Conservation (phyloP, 2,888 invertebrate genomes). For the Scaptomyza caliginosa region DNA sequence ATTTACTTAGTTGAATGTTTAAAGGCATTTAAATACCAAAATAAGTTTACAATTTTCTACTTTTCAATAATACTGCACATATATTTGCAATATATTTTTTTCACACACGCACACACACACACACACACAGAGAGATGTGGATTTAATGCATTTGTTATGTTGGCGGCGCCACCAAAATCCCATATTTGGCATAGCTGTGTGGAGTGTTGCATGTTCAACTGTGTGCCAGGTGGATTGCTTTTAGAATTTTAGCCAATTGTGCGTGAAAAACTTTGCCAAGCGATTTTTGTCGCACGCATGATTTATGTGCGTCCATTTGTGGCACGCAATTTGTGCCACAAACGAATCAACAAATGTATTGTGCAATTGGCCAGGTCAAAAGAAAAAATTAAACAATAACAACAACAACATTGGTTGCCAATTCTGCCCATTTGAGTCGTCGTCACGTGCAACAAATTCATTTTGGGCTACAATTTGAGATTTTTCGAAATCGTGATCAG, state of each 20-base stretch:
- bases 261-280: conserved; percentile 62
- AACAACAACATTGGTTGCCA: conserved; percentile 11
- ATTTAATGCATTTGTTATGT: conserved; percentile 29
- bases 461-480: conserved; percentile 29
- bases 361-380: conserved; percentile 43
- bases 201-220: conserved; percentile 23
- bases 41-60: neutral
- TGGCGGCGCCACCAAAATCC: neutral
- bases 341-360: conserved; percentile 59
- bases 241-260: conserved; percentile 57
- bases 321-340: conserved; percentile 56
- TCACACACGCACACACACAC: neutral
- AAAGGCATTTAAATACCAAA: neutral
- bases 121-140: neutral
- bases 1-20: neutral
- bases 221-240: conserved; percentile 14
- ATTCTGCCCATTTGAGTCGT: conserved; percentile 46
- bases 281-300: conserved; percentile 59
- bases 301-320: conserved; percentile 67
- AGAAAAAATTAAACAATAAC: neutral
- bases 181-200: neutral
- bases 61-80: neutral
- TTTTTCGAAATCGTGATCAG: neutral
- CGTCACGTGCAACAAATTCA: conserved; percentile 68
- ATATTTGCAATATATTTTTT: neutral